Conservation (phyloP, 1,140 invertebrate genomes). For the Carposina sasakii region DNA sequence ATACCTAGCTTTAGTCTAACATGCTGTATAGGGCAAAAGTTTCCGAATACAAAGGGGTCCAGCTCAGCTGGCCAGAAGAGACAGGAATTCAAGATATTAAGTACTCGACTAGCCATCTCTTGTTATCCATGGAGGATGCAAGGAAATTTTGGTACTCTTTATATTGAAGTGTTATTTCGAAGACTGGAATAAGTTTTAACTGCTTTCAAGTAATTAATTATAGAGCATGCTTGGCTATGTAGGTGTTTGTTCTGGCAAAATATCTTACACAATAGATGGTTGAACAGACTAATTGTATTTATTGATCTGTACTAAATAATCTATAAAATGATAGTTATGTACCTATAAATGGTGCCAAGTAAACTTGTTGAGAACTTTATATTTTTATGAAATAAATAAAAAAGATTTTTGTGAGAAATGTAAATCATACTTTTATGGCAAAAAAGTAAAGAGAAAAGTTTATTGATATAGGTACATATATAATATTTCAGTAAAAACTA, state of each 20-base stretch:
- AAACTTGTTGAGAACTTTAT: too few species aligned
- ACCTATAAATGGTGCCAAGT: too few species aligned
- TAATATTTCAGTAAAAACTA: too few species aligned
- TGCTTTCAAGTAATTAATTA: not conserved
- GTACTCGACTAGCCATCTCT: conserved; percentile 41
- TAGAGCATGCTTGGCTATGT: not conserved
- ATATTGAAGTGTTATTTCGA: too few species aligned
- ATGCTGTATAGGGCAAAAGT: not conserved
- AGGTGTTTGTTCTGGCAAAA: not conserved
- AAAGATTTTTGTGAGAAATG: too few species aligned
- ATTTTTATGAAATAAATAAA: too few species aligned
- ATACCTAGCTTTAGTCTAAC: conserved; percentile 6
- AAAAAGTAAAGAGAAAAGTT: too few species aligned
- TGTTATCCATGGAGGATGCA: conserved; percentile 48
- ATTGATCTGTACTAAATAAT: not conserved
- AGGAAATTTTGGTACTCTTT: conserved; percentile 28
- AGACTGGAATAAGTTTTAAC: not conserved
- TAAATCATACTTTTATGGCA: too few species aligned
- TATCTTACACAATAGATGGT: too few species aligned
- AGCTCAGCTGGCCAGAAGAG: conserved; percentile 34
- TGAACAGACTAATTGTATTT: too few species aligned
- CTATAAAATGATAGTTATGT: too few species aligned
- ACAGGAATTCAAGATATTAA: conserved; percentile 65
- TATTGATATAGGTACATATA: too few species aligned
- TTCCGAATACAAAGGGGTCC: conserved; percentile 20